Conservation (phyloP, 2,888 invertebrate genomes). For the Aspidapion aeneum region DNA sequence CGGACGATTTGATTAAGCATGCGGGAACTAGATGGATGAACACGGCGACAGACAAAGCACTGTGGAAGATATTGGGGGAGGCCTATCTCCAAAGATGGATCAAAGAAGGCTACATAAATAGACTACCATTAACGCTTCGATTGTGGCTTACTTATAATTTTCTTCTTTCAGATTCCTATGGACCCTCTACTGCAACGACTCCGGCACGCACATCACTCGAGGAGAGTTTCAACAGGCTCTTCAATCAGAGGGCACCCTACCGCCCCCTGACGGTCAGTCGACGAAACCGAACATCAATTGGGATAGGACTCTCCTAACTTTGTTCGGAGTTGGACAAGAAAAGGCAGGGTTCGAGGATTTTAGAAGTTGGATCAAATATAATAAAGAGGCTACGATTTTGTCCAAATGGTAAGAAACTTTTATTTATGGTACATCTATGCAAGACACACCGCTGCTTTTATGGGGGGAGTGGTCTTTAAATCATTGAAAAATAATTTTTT, state of each 20-base stretch:
- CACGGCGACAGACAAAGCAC: too few species aligned
- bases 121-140: too few species aligned
- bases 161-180: conserved; percentile 77
- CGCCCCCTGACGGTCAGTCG: conserved; percentile 29
- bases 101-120: too few species aligned
- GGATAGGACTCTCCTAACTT: conserved; percentile 44
- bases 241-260: conserved; percentile 51
- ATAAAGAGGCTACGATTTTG: conserved; percentile 74
- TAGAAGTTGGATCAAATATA: conserved; percentile 70
- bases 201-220: conserved; percentile 68
- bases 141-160: too few species aligned
- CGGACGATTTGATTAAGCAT: too few species aligned
- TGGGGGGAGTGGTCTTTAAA: too few species aligned
- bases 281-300: conserved; percentile 39
- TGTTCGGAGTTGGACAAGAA: conserved; percentile 48
- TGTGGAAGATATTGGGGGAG: too few species aligned
- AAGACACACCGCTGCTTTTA: too few species aligned
- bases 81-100: too few species aligned
- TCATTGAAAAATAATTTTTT: too few species aligned
- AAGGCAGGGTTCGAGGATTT: conserved; percentile 72
- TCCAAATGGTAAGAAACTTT: conserved; percentile 72
- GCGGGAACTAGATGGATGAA: too few species aligned
- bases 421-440: too few species aligned
- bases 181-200: conserved; percentile 81
- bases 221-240: conserved; percentile 68